Evolutionary conservation across 2,888 invertebrate species (phyloP).

Genomic region (Conus canariensis): DNA sequence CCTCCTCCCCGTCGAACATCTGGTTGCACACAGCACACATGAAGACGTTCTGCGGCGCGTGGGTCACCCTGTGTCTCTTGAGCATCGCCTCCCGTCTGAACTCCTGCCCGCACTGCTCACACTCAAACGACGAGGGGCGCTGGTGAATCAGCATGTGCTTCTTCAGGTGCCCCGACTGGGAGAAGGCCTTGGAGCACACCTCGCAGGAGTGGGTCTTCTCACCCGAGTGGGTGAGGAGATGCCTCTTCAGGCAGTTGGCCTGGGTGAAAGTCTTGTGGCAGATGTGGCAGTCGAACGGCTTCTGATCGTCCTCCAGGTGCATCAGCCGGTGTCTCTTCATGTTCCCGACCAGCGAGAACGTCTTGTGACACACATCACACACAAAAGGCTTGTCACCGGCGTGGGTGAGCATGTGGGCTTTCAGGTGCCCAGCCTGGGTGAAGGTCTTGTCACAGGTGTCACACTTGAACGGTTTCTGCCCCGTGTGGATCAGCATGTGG

Average conservation of each 20-base stretch:
- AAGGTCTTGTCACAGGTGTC: background rate
- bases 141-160: slow-evolving; percentile 50
- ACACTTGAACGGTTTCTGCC: background rate
- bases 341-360: background rate
- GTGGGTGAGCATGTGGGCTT: background rate
- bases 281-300: background rate
- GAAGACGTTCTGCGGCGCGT: slow-evolving; percentile 45
- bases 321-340: background rate
- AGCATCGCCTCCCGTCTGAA: slow-evolving; percentile 45
- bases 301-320: background rate
- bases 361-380: background rate
- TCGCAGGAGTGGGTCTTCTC: slow-evolving; percentile 55
- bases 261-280: slow-evolving; percentile 54
- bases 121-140: background rate
- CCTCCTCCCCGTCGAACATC: too few species aligned
- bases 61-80: slow-evolving; percentile 18
- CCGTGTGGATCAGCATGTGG: background rate
- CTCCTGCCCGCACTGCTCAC: slow-evolving; percentile 43
- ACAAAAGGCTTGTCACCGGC: slow-evolving; percentile 34
- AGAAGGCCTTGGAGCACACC: slow-evolving; percentile 57
- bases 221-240: slow-evolving; percentile 54
- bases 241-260: slow-evolving; percentile 51
- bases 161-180: slow-evolving; percentile 50
- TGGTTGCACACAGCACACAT: slow-evolving; percentile 38
- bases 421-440: background rate